Percentiles rank a stretch among this genome's conserved stretches.
Evolutionary conservation across 1,140 invertebrate species (phyloP).

Genomic region (Drosophila ambigua): DNA sequence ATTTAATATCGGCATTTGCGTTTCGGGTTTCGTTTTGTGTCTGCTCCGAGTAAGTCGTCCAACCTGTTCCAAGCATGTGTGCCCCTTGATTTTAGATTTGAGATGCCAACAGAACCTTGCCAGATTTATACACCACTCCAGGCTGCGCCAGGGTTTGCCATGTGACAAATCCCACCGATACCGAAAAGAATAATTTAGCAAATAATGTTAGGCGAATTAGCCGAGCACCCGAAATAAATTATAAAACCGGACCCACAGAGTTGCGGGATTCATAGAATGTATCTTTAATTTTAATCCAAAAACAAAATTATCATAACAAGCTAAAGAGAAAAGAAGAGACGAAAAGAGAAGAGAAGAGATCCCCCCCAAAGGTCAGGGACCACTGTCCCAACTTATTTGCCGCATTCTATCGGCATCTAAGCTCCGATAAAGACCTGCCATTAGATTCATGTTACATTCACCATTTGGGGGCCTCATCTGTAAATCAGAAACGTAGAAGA

Average conservation of each 20-base stretch:
- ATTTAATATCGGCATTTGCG: constrained; percentile 25
- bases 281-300: too few relatives aligned
- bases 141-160: constrained; percentile 42
- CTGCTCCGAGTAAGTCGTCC: neutral
- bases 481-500: constrained; percentile 2
- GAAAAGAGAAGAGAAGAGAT: neutral
- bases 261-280: neutral
- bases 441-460: constrained; percentile 30
- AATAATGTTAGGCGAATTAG: neutral
- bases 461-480: constrained; percentile 1
- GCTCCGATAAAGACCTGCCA: neutral
- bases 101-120: constrained; percentile 20
- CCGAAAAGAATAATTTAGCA: constrained; percentile 1
- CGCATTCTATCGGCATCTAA: neutral
- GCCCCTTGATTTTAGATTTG: constrained; percentile 1
- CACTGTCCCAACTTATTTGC: neutral
- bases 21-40: constrained; percentile 30
- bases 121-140: constrained; percentile 11
- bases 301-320: constrained; percentile 6
- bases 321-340: neutral
- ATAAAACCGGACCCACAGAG: constrained; percentile 41
- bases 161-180: constrained; percentile 48
- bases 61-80: constrained; percentile 53
- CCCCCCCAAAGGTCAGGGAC: constrained; percentile 25
- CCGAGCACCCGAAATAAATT: constrained; percentile 35